Conservation (phyloP, 1,140 invertebrate genomes). For the Heliothis subflexa region DNA sequence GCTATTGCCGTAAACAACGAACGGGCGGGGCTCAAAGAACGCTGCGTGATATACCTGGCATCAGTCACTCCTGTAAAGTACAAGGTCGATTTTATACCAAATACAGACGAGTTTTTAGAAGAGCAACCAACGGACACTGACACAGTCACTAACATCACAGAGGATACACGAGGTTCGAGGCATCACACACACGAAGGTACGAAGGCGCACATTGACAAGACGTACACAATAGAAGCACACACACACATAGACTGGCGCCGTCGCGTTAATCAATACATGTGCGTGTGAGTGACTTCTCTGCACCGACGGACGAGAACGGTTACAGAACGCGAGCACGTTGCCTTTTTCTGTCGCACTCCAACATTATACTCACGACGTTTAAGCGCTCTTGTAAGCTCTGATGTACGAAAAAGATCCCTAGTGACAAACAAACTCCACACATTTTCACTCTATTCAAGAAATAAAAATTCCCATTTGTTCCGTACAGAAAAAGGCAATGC, state of each 20-base stretch:
- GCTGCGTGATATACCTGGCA: conserved; percentile 70
- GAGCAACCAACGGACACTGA: conserved; percentile 75
- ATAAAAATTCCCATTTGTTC: conserved; percentile 63
- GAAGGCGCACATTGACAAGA: conserved; percentile 67
- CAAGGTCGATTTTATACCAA: conserved; percentile 65
- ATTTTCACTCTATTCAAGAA: conserved; percentile 59
- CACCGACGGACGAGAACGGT: conserved; percentile 64
- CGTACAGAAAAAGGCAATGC: conserved; percentile 80
- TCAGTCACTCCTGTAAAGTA: conserved; percentile 65
- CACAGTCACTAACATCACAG: conserved; percentile 81
- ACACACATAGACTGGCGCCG: conserved; percentile 78
- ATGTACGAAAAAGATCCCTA: conserved; percentile 35
- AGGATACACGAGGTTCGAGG: conserved; percentile 78
- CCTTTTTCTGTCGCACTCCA: conserved; percentile 66
- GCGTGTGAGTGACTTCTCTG: conserved; percentile 84
- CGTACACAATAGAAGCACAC: conserved; percentile 79
- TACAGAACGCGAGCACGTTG: conserved; percentile 55
- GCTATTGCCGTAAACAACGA: conserved; percentile 75
- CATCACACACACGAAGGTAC: conserved; percentile 71
- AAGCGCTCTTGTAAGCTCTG: conserved; percentile 21
- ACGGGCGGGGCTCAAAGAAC: conserved; percentile 75
- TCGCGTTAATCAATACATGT: conserved; percentile 87
- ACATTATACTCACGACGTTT: conserved; percentile 13
- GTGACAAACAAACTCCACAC: conserved; percentile 41
- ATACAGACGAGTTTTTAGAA: conserved; percentile 68